Conservation (phyloP, 2,888 invertebrate species). For the Heliothis peltigera region DNA sequence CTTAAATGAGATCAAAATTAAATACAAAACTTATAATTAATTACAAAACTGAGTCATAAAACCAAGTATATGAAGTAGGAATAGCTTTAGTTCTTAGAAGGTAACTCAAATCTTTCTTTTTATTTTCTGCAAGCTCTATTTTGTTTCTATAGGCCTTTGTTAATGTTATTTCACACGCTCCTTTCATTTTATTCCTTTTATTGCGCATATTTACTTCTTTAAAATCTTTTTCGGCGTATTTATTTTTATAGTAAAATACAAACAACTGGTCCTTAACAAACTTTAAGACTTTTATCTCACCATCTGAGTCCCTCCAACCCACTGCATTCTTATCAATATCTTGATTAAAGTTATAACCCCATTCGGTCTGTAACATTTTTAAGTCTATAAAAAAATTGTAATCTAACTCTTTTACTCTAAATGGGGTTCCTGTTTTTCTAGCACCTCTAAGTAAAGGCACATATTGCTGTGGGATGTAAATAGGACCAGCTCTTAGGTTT, state of each 20-base stretch:
- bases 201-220: conserved; percentile 2
- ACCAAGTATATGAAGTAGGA: too few relatives aligned
- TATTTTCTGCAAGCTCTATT: too few relatives aligned
- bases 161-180: conserved; percentile 1
- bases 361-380: neutral
- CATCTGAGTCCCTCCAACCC: neutral
- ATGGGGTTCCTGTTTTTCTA: conserved; percentile 1
- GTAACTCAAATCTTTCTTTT: too few relatives aligned
- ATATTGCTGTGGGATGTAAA: conserved; percentile 14
- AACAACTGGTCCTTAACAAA: neutral
- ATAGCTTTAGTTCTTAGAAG: too few relatives aligned
- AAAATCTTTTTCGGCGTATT: neutral
- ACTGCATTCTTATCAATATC: neutral
- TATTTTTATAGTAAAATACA: neutral
- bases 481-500: conserved; percentile 38
- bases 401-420: conserved; percentile 1
- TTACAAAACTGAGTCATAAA: too few relatives aligned
- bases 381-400: conserved; percentile 2
- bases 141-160: conserved; percentile 12
- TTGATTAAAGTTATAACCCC: conserved; percentile 6
- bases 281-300: neutral
- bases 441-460: neutral
- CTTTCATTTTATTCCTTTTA: neutral
- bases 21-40: too few relatives aligned
- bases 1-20: too few relatives aligned